These are phyloP conservation scores for Diabrotica virgifera DNA, from an alignment of 1,140 invertebrate species.

Conservation along the genomic window DNA sequence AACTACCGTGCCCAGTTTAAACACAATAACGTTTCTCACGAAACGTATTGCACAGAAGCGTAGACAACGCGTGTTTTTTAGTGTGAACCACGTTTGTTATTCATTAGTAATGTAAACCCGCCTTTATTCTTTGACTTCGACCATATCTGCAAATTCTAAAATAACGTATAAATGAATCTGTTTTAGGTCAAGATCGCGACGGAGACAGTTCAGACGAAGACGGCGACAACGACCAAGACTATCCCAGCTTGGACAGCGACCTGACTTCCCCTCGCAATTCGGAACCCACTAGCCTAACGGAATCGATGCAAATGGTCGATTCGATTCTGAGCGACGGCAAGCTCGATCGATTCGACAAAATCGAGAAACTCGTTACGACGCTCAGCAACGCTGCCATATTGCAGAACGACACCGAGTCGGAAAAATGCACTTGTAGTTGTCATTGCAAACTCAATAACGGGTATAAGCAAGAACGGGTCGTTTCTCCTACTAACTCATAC, in stretches of 20 bases:
- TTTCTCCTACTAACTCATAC: slow-evolving; percentile 47
- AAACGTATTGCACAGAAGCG: too few relatives aligned
- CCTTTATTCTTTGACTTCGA: too few relatives aligned
- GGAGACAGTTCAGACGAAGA: slow-evolving; percentile 45
- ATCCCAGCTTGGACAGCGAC: slow-evolving; percentile 68
- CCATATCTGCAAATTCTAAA: too few relatives aligned
- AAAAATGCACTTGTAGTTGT: slow-evolving; percentile 42
- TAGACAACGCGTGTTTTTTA: too few relatives aligned
- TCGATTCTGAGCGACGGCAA: slow-evolving; percentile 78
- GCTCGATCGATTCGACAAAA: slow-evolving; percentile 83
- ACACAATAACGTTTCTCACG: too few relatives aligned
- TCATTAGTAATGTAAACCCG: too few relatives aligned
- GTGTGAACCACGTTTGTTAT: too few relatives aligned
- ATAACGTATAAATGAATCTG: too few relatives aligned
- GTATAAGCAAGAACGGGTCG: slow-evolving; percentile 47
- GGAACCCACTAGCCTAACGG: slow-evolving; percentile 83
- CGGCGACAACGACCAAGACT: slow-evolving; percentile 70
- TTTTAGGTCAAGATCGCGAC: slow-evolving; percentile 59
- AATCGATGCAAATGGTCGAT: slow-evolving; percentile 87
- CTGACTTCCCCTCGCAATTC: slow-evolving; percentile 69
- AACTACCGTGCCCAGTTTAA: too few relatives aligned
- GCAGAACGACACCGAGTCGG: slow-evolving; percentile 43
- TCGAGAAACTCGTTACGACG: slow-evolving; percentile 81
- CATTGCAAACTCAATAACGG: slow-evolving; percentile 47
- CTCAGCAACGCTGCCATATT: slow-evolving; percentile 71